Base-by-base conservation (phyloP, 2,888 invertebrate genomes). In the Erebia aethiops region DNA sequence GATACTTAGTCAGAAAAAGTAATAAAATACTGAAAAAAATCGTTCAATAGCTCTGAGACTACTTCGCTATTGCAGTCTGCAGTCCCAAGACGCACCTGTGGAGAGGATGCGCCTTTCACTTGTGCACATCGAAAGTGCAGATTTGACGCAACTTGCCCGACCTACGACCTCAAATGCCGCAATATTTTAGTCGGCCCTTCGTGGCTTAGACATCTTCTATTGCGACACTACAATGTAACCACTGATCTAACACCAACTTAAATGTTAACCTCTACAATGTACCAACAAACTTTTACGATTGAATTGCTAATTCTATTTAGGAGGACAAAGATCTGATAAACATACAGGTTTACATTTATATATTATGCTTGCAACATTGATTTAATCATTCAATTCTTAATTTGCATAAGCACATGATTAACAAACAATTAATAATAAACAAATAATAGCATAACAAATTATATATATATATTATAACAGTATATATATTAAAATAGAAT, bases 101-200 rank as follows among this genome's bases (percentile, higher is more conserved):
- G 43, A 84, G 82, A 86, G 79, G 91, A 91, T 89, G 88, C 81
- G 82, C 92, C 93, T 92, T 92, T 93, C 92, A 92, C 92, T 91
- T 80, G 83, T 84, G 83, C 84, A 87, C 85, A 90, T 92, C 86
- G 92, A 92, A 92, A 92, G 92, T 92, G 92, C 91, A 90, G 82
- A 79, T 81, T 82, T 90, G 89, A 90, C 86, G 92, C 88, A 91
- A 92, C 81, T 67, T 66, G 70, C 66, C 58, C 78, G 86, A 90
- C 87, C 90, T 82, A 70, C 82, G 88, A 89, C 88, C 91, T 84
- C 80, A 64, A 76, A 77, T 69, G 75, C 74, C 76, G 81, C 79
- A 79, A 81, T 73, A 71, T 74, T 75, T 74, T 69, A 74, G 65
- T 51, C 46, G 67, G 56, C 71, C 73, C 74, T 72, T 73, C 66